Evolutionary conservation across 2,113 vertebrate species (phyloP), one percentile per base, ranked within the genome.

Genomic region (Perca flavescens): DNA sequence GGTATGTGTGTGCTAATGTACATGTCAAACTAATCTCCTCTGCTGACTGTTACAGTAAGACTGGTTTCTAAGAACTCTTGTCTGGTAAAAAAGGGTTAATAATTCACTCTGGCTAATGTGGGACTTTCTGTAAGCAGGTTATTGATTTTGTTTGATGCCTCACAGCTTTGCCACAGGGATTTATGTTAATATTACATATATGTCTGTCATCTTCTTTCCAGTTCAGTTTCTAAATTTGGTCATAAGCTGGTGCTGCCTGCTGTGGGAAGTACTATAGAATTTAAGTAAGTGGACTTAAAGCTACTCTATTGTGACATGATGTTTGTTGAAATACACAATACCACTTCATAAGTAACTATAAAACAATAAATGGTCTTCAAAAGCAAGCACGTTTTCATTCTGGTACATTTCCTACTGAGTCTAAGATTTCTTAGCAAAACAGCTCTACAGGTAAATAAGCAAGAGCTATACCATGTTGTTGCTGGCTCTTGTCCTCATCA

Each of bases 181-280:
- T 79, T 74, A 17, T 68, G 11, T 78, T 73, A 12, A 40, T 25
- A 62, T 46, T 12, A 57, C 16, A 34, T 34, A 34, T 34, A 34
- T 22, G 2, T 36, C 5, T 79, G 31, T 28, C 40, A 72, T 25
- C 19, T 60, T 60, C 68, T n/a, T 53, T 80, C 3, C 92, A 97
- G 97, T 60, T 78, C 79, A 9, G 86, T 96, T 76, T 96, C 95
- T 73, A 93, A 80, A 78, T 93, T 97, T 91, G 97, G 97, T 66
- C 96, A 97, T 86, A 92, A 67, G 0, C 95, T 97, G 1, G 94
- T 97, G 31, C 94, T 96, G 36, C 94, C 96, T 0, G 84, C 89
- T 52, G 90, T 94, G 58, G 85, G 84, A 40, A 83, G 62, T 25
- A 86, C 40, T 53, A 1, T 77, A 15, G 87, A 92, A 62, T 25